Evolutionary conservation across 2,888 invertebrate species (phyloP).

Genomic region (Drosophila vallismaia): DNA sequence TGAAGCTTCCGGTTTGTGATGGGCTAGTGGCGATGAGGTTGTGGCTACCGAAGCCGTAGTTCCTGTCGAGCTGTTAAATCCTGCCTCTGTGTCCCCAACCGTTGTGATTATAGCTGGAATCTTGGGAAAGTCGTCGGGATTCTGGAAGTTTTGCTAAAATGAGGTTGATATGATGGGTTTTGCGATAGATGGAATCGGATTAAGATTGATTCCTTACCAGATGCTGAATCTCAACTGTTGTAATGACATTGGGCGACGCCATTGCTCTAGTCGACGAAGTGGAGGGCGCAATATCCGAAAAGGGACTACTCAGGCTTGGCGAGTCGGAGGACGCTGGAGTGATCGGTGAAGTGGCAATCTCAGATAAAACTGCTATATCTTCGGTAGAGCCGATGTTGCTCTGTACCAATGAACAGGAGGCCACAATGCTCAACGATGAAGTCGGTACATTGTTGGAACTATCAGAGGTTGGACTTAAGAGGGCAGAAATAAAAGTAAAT

Average conservation of each 20-base stretch:
- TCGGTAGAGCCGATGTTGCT: constrained; percentile 25
- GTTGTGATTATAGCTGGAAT: constrained; percentile 43
- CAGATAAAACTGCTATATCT: constrained; percentile 40
- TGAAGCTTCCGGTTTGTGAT: constrained; percentile 44
- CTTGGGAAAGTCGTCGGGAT: constrained; percentile 64
- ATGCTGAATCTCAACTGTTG: constrained; percentile 61
- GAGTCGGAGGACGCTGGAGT: constrained; percentile 52
- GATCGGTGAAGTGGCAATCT: constrained; percentile 51
- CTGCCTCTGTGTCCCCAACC: constrained; percentile 53
- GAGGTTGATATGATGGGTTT: not conserved
- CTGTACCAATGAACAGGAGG: constrained; percentile 62
- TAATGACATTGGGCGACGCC: constrained; percentile 65
- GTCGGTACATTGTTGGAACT: constrained; percentile 41
- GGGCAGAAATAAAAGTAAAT: not conserved
- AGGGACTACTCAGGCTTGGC: constrained; percentile 49
- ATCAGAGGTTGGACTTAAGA: constrained; percentile 16
- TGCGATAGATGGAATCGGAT: not conserved
- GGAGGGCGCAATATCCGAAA: constrained; percentile 60
- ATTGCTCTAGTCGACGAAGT: constrained; percentile 61
- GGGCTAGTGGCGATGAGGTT: constrained; percentile 55
- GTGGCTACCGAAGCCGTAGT: constrained; percentile 73
- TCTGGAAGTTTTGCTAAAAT: constrained; percentile 51
- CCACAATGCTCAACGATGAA: constrained; percentile 51
- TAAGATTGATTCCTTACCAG: constrained; percentile 46
- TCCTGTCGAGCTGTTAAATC: constrained; percentile 70